These are phyloP conservation scores for Rugalucina vietnamica DNA, from an alignment of 2,888 invertebrate genomes.

Conservation along the genomic window DNA sequence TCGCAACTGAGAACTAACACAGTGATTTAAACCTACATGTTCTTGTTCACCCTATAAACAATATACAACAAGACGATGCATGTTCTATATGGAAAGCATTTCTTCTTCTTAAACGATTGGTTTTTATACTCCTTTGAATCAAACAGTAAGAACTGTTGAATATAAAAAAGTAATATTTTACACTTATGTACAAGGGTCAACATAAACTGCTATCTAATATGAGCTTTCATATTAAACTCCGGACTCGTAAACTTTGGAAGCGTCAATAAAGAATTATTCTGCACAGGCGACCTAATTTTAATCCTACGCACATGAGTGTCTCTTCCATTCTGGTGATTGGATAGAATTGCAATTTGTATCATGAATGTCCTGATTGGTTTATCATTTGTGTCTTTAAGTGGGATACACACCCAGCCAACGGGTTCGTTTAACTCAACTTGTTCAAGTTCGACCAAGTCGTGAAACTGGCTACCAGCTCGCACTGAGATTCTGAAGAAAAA, in stretches of 20 bases:
- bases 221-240: slow-evolving; percentile 69
- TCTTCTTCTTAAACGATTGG: too few species aligned
- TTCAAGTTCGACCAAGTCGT: slow-evolving; percentile 98
- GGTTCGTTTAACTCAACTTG: slow-evolving; percentile 97
- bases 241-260: slow-evolving; percentile 89
- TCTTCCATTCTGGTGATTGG: slow-evolving; percentile 99
- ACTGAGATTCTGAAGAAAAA: slow-evolving; percentile 82
- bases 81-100: too few species aligned
- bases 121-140: too few species aligned
- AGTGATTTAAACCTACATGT: too few species aligned
- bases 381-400: slow-evolving; percentile 90
- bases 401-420: slow-evolving; percentile 97
- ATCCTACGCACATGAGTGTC: slow-evolving; percentile 99
- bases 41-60: too few species aligned
- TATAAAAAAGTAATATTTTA: too few species aligned
- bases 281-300: slow-evolving; percentile 94
- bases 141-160: too few species aligned
- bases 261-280: slow-evolving; percentile 81
- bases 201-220: slow-evolving; percentile 56
- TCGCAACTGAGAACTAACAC: too few species aligned
- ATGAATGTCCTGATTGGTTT: slow-evolving; percentile 96
- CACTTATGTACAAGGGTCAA: too few species aligned
- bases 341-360: slow-evolving; percentile 86
- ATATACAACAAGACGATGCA: too few species aligned
- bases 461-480: slow-evolving; percentile 97